Conservation (phyloP, 2,888 invertebrate species). For the Campoplex capitator region DNA sequence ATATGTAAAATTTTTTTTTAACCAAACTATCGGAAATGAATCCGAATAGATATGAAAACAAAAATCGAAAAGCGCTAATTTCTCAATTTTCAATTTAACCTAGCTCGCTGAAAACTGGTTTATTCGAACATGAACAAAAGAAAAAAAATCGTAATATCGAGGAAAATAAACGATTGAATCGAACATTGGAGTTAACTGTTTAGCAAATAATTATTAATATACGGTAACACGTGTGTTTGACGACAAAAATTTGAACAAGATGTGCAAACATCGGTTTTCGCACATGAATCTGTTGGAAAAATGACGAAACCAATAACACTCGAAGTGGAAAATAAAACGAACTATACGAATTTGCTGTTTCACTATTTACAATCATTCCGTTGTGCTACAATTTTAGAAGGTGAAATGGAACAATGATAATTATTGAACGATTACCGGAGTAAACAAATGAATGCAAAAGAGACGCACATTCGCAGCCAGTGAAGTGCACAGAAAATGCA, state of each 20-base stretch:
- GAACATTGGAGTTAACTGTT: constrained; percentile 44
- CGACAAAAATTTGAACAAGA: constrained; percentile 29
- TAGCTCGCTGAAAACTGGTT: not conserved
- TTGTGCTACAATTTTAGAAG: not conserved
- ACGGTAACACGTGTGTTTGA: constrained; percentile 45
- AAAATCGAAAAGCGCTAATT: not conserved
- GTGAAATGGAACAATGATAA: not conserved
- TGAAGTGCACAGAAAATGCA: not conserved
- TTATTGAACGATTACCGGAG: not conserved
- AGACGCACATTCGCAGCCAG: not conserved
- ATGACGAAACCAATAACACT: not conserved
- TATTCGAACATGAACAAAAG: not conserved
- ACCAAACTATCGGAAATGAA: constrained; percentile 35
- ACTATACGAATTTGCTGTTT: constrained; percentile 1
- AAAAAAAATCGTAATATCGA: not conserved
- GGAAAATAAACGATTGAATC: constrained; percentile 13
- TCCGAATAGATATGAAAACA: constrained; percentile 30
- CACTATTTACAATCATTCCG: not conserved
- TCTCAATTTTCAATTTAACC: not conserved
- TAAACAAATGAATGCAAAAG: not conserved
- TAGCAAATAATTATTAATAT: constrained; percentile 55
- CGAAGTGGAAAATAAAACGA: not conserved
- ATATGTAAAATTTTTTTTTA: not conserved
- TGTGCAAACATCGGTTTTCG: not conserved
- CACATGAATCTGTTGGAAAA: not conserved